Percentiles rank a stretch among this genome's conserved stretches.
Conservation (phyloP, 2,888 invertebrate species). For the Chouioia cunea region DNA sequence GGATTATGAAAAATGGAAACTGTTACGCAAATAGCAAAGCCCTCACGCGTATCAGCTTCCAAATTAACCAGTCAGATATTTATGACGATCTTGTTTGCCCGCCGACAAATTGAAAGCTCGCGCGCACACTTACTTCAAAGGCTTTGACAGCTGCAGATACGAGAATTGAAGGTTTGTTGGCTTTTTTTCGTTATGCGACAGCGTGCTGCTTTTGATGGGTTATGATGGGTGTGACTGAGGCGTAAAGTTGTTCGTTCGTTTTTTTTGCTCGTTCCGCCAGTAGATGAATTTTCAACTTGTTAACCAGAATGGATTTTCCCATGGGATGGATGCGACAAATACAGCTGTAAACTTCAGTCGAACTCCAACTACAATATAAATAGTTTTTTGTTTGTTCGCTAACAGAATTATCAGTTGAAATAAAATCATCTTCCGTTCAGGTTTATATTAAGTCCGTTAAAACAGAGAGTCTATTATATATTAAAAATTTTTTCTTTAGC, state of each 20-base stretch:
- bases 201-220: background rate
- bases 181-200: background rate
- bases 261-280: background rate
- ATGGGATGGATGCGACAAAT: too few relatives aligned
- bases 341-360: too few relatives aligned
- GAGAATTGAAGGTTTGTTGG: background rate
- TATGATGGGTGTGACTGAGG: background rate
- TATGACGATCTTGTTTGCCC: constrained; percentile 35
- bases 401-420: too few relatives aligned
- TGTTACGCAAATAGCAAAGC: too few relatives aligned
- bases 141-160: background rate
- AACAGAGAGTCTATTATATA: too few relatives aligned
- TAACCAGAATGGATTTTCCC: too few relatives aligned
- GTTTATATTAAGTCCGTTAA: too few relatives aligned
- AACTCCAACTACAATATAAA: too few relatives aligned
- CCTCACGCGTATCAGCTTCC: background rate
- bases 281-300: too few relatives aligned
- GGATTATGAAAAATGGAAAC: background rate
- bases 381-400: too few relatives aligned
- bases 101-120: constrained; percentile 42
- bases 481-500: too few relatives aligned
- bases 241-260: background rate
- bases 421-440: too few relatives aligned
- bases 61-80: constrained; percentile 46
- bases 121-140: constrained; percentile 14